phyloP scores from a whole-genome alignment of 64 coral and sea anemone genomes.

The Porites australiensis region DNA sequence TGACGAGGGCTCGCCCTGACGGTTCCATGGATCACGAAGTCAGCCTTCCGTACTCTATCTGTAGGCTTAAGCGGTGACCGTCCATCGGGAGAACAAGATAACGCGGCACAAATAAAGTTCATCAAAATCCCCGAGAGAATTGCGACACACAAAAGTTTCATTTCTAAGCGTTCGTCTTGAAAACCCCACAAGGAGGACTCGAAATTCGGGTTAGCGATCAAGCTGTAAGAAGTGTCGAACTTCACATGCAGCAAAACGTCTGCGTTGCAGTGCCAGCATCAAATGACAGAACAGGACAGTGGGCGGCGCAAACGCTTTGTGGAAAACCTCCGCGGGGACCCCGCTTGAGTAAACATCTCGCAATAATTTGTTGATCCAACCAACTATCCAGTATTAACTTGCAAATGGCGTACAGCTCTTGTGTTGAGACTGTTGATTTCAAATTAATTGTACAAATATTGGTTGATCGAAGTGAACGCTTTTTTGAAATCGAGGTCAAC shows the following conservation, averaged over 20 bases:
- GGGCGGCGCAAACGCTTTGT: slow-evolving; percentile 81
- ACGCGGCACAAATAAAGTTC: slow-evolving; percentile 13
- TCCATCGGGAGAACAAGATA: slow-evolving; percentile 71
- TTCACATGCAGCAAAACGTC: slow-evolving; percentile 31
- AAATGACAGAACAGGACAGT: slow-evolving; percentile 76
- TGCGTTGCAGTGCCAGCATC: slow-evolving; percentile 52
- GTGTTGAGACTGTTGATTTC: slow-evolving; percentile 66
- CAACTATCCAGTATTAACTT: slow-evolving; percentile 82
- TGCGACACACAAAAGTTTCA: slow-evolving; percentile 4
- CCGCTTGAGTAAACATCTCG: slow-evolving; percentile 92
- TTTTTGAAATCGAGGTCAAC: slow-evolving; percentile 37
- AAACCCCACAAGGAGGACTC: not conserved
- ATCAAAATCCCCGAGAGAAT: slow-evolving; percentile 57
- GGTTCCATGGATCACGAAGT: slow-evolving; percentile 81
- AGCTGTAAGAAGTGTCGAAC: not conserved
- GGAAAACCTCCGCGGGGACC: slow-evolving; percentile 71
- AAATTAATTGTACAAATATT: slow-evolving; percentile 99
- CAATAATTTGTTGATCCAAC: slow-evolving; percentile 96
- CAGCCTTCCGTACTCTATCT: slow-evolving; percentile 77
- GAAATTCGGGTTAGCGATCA: not conserved
- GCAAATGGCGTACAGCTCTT: slow-evolving; percentile 68
- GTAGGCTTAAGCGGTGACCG: slow-evolving; percentile 53
- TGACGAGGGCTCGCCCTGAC: slow-evolving; percentile 65
- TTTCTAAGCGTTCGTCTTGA: not conserved
- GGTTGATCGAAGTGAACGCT: slow-evolving; percentile 36